Percentiles rank a stretch among this genome's conserved stretches.
These are phyloP conservation scores for Aproaerema taeniolella DNA, from an alignment of 2,888 invertebrate genomes.

Conservation along the genomic window DNA sequence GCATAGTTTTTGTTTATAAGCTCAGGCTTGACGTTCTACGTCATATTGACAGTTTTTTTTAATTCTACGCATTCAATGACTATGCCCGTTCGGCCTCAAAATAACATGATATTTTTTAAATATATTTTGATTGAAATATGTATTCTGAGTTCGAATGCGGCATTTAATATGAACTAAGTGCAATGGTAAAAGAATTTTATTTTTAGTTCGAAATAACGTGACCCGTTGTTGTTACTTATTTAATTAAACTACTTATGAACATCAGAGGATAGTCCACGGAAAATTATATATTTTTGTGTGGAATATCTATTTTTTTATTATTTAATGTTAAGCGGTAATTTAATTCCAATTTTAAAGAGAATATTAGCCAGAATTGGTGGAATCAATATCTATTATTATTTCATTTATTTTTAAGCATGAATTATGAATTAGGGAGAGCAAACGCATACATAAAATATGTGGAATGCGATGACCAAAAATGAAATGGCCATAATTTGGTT, in stretches of 20 bases:
- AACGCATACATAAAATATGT: too few relatives aligned
- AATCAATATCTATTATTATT: conserved; percentile 1
- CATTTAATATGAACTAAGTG: conserved; percentile 14
- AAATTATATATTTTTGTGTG: conserved; percentile 1
- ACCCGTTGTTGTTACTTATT: conserved; percentile 11
- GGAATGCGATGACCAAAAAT: too few relatives aligned
- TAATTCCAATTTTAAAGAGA: conserved; percentile 4
- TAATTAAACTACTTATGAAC: conserved; percentile 18
- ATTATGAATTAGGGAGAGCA: too few relatives aligned
- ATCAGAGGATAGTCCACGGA: conserved; percentile 5
- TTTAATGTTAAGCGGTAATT: conserved; percentile 7
- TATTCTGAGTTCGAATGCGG: conserved; percentile 3
- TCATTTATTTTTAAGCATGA: too few relatives aligned
- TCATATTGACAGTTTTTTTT: conserved; percentile 24
- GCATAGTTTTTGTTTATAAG: conserved; percentile 25
- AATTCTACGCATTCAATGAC: conserved; percentile 19
- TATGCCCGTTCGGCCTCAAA: conserved; percentile 20
- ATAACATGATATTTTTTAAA: background rate
- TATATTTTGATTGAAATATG: background rate
- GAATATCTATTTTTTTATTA: too few relatives aligned
- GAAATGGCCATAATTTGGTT: too few relatives aligned
- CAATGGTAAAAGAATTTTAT: conserved; percentile 15
- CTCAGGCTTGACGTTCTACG: conserved; percentile 19
- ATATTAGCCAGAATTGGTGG: background rate
- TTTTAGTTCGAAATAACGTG: conserved; percentile 13